Base-by-base conservation (phyloP, 2,797 vertebrate species). In the Decapterus maruadsi region DNA sequence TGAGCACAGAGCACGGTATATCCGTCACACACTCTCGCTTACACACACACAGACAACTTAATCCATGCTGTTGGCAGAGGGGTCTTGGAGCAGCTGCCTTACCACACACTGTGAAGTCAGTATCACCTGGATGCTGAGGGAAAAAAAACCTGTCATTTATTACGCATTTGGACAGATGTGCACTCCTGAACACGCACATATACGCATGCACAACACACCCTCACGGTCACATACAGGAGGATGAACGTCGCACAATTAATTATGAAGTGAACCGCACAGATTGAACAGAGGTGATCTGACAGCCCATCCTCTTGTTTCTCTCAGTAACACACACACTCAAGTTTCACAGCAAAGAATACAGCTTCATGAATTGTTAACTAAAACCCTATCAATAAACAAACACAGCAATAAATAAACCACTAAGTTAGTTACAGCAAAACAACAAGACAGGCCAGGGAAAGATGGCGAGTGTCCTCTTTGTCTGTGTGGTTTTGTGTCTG, bases 361-460 rank as follows among this genome's bases (percentile, higher is more conserved):
- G 65, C 68, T 75, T 85, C 84, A 88, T 92, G 62, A 89, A 90
- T 91, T 78, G 55, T 90, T 86, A 72, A 91, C 75, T 50, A 9
- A 48, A 71, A 74, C 62, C 78, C 75, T 60, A 91, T 92, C 90
- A 90, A 91, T 92, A 93, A 93, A 85, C 88, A 91, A 94, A 83
- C 83, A 83, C 66, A 78, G 65, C 70, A 75, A 91, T 91, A 88
- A 92, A 92, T 93, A 92, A 93, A 92, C 84, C 86, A 91, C 73
- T 53, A 88, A 83, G 69, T 89, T 87, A 83, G 85, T 91, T 78
- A 86, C 84, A 81, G 77, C 80, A 70, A 78, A 84, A 86, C 82
- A 82, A 80, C 72, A 78, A 78, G 67, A 51, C 74, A 40, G 40
- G 77, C 26, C 1, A 17, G 72, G 57, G n/a, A 72, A 54, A 81